Percentiles rank a stretch among this genome's conserved stretches.
Evolutionary conservation across 2,888 invertebrate genomes (phyloP).

Genomic region (Allygus modestus): DNA sequence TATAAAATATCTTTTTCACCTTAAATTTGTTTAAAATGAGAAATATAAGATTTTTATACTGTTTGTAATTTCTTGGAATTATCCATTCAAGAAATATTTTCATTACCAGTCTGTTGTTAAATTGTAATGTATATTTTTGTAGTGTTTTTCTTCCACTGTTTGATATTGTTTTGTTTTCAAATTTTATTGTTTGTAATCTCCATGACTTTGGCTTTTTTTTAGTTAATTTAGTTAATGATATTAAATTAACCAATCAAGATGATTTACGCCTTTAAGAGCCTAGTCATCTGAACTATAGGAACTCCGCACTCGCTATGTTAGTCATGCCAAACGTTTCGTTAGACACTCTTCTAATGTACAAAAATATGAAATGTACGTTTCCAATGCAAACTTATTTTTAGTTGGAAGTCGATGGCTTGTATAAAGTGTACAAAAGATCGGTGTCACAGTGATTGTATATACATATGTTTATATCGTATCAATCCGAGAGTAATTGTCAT

Average conservation of each 20-base stretch:
- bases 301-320: conserved; percentile 58
- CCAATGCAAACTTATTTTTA: conserved; percentile 46
- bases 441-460: conserved; percentile 52
- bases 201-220: conserved; percentile 51
- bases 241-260: conserved; percentile 30
- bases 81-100: not conserved
- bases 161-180: conserved; percentile 46
- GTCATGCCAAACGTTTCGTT: conserved; percentile 54
- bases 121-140: conserved; percentile 1
- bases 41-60: no score
- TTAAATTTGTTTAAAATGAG: no score
- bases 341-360: conserved; percentile 50
- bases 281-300: conserved; percentile 57
- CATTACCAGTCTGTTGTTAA: not conserved
- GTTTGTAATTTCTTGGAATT: not conserved
- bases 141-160: not conserved
- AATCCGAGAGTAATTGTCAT: conserved; percentile 49
- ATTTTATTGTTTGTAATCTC: conserved; percentile 42
- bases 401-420: conserved; percentile 48
- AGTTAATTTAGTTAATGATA: conserved; percentile 42
- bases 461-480: conserved; percentile 46
- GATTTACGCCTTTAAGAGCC: conserved; percentile 45
- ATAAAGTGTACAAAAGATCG: conserved; percentile 50
- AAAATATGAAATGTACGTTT: conserved; percentile 15
- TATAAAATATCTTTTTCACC: not conserved